Evolutionary conservation across 1,140 invertebrate species (phyloP).

Genomic region (Lucilia sericata): DNA sequence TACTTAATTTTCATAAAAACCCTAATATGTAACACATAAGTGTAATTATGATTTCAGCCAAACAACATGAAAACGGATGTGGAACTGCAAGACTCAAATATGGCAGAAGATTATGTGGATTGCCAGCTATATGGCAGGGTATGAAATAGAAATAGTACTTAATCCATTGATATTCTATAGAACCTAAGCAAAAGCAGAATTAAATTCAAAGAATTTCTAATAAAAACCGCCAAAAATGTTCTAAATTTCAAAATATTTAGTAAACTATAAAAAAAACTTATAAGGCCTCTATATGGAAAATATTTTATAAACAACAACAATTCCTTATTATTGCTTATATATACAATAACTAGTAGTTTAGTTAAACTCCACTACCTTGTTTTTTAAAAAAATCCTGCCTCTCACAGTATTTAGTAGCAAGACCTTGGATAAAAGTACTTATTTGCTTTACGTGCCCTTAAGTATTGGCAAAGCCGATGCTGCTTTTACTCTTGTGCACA

Average conservation of each 20-base stretch:
- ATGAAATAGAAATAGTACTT: not conserved
- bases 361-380: no score
- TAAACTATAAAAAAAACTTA: no score
- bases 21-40: not conserved
- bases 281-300: no score
- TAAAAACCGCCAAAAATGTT: no score
- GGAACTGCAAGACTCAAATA: not conserved
- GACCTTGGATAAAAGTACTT: not conserved
- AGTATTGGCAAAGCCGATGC: not conserved
- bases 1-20: no score
- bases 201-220: no score
- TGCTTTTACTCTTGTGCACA: not conserved
- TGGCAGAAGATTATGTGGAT: not conserved
- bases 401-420: not conserved
- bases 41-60: not conserved
- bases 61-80: not conserved
- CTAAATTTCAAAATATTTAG: no score
- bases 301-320: no score
- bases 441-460: constrained; percentile 10
- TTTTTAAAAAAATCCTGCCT: not conserved
- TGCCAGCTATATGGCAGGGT: constrained; percentile 6
- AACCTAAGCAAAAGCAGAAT: not conserved
- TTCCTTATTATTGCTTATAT: no score
- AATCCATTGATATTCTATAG: not conserved
- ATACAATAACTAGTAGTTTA: no score